Evolutionary conservation across 2,113 vertebrate genomes (phyloP), one percentile per base, ranked within the genome.

Genomic region (Esox niger): DNA sequence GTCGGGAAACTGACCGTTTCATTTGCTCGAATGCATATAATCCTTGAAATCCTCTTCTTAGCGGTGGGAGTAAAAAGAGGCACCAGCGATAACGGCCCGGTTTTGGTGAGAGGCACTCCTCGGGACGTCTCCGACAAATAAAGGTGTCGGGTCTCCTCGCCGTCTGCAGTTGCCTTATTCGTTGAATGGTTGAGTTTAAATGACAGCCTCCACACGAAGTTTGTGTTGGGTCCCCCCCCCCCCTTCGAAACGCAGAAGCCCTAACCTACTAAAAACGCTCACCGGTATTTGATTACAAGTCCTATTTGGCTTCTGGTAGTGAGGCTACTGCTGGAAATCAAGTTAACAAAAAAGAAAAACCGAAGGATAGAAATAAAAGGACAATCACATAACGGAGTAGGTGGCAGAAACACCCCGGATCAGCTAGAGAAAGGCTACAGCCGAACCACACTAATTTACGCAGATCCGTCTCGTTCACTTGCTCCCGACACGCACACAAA

Each of bases 331-430:
- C 3, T 17, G 38, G 38, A 5, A 43, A 43, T 43, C 38, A 27
- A 71, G 43, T 29, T 26, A 65, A 66, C 15, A 21, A 25, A 52
- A 25, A 56, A 69, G 69, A 43, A 56, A 71, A 43, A 64, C n/a
- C 47, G 1, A 52, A 43, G 25, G 60, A 68, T 29, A 32, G 26
- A 20, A 10, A 20, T 60, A n/a, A 30, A 69, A 77, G 68, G 63
- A 62, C 58, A 62, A 64, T 82, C 78, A 82, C 76, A 70, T 77
- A 62, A 69, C 69, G 31, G 38, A 17, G 25, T 10, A 10, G 35
- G 56, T 57, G 25, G 47, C n/a, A 23, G 4, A 49, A 52, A 52
- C n/a, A 21, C 11, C 47, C 47, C 47, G 47, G 47, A n/a, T 21
- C 47, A 52, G n/a, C 47, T 52, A 52, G 47, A 52, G n/a, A 52